A percentile compares a stretch with the other conserved stretches of the same genome.
Evolutionary conservation across 92 coral and sea anemone species (phyloP).

Genomic region (Plumapathes pennacea): DNA sequence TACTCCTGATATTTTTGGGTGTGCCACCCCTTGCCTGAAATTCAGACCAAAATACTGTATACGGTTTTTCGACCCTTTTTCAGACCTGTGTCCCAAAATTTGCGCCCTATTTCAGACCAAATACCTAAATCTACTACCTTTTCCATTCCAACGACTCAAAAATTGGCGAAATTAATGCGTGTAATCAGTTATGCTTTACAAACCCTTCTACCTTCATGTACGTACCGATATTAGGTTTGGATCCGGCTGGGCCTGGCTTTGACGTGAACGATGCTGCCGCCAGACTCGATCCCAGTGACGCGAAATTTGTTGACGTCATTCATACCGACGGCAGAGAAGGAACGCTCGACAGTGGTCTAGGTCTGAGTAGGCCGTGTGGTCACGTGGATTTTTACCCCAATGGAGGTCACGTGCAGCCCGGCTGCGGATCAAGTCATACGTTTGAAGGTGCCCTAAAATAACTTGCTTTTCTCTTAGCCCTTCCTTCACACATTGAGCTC

Average conservation of each 20-base stretch:
- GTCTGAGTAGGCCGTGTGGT: constrained; percentile 78
- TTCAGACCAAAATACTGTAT: no score
- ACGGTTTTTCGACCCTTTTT: no score
- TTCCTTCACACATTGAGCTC: background rate
- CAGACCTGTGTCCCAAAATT: no score
- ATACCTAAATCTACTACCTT: no score
- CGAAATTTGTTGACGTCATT: constrained; percentile 92
- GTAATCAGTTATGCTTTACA: no score
- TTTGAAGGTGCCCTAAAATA: constrained; percentile 19
- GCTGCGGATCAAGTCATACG: constrained; percentile 59
- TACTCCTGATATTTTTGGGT: no score
- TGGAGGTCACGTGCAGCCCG: constrained; percentile 92
- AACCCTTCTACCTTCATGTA: no score
- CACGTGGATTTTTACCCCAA: constrained; percentile 96
- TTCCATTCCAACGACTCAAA: no score
- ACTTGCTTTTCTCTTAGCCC: background rate
- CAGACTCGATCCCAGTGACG: constrained; percentile 93
- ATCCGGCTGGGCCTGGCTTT: constrained; percentile 91
- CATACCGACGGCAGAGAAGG: constrained; percentile 66
- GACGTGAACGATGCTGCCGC: constrained; percentile 57
- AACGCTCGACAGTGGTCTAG: constrained; percentile 61
- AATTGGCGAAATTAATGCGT: no score
- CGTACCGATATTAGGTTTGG: no score
- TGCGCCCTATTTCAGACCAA: no score
- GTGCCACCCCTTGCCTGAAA: no score